Base-by-base conservation (phyloP, 2,888 invertebrate species). In the Andrena minutula region DNA sequence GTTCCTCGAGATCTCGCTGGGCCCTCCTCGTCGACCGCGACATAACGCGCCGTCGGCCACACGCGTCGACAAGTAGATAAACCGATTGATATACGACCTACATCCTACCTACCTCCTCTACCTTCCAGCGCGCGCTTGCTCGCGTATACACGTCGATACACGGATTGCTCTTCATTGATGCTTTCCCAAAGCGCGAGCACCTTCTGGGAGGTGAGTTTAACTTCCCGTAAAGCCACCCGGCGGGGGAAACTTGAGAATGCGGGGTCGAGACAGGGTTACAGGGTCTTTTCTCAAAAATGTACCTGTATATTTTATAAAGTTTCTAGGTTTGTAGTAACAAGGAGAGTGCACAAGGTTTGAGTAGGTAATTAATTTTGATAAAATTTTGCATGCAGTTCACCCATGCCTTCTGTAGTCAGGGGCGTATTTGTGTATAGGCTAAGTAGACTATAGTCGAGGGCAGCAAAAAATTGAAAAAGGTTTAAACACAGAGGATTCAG, bases 51-150 rank as follows among this genome's bases (percentile, higher is more conserved):
- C 83, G 86, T 85, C 92, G 93, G 93, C 93, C 93, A 93, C 93
- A 93, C 93, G 93, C 93, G 93, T 93, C 91, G 93, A 92, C 93
- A 91, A 92, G 93, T 92, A 93, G 92, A 93, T 93, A 93, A 93
- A 93, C 91, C 92, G 93, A 93, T 93, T 93, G 93, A 93, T 93
- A 93, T 92, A 93, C 91, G 92, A 90, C 90, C 89, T 86, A 89
- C 89, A 88, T 86, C 80, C 83, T 87, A 87, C 81, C 83, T 76
- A 83, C 87, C 89, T 77, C 65, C 69, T 75, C 79, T 75, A 80
- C 85, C 77, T 81, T 73, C 60, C 63, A 41, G 41, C 68, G 82
- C 74, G 61, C 60, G 73, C 61, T 66, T 75, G 75, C 80, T 61
- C 82, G 80, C 86, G 69, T 56, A 60, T 65, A 60, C 72, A 70